Percentiles rank a stretch among this genome's conserved stretches.
Conservation (phyloP, 2,888 invertebrate species). For the Syrista parreyssii region DNA sequence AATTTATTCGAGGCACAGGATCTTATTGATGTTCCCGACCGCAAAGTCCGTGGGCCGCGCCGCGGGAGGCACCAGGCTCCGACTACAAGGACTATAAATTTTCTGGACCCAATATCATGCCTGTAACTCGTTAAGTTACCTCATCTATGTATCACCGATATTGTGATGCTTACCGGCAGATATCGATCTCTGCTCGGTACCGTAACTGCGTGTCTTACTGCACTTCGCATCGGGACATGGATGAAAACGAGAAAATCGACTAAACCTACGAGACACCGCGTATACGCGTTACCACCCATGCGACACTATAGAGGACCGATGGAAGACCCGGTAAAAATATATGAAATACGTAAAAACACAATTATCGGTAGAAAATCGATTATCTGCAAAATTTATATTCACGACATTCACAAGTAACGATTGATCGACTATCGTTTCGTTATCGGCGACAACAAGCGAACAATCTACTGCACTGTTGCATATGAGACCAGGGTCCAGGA, state of each 20-base stretch:
- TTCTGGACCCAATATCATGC: constrained; percentile 58
- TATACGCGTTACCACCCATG: no score
- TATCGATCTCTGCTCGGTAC: constrained; percentile 31
- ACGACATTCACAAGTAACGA: not conserved
- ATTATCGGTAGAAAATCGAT: no score
- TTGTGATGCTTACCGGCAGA: constrained; percentile 33
- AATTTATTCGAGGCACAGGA: constrained; percentile 57
- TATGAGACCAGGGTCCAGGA: not conserved
- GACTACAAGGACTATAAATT: constrained; percentile 58
- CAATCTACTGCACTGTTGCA: not conserved
- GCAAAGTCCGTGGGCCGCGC: constrained; percentile 47
- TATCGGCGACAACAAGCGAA: not conserved
- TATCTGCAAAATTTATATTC: no score
- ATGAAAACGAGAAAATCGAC: not conserved
- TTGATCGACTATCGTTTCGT: constrained; percentile 1
- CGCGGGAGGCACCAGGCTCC: constrained; percentile 48
- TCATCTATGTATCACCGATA: constrained; percentile 40
- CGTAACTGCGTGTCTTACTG: not conserved
- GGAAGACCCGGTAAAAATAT: no score
- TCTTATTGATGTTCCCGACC: constrained; percentile 55
- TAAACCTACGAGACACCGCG: not conserved
- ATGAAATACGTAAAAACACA: no score
- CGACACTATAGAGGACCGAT: no score
- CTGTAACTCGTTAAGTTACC: constrained; percentile 54
- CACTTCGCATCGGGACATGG: not conserved